A percentile compares a stretch with the other conserved stretches of the same genome.
Evolutionary conservation across 2,113 vertebrate genomes (phyloP).

Genomic region (Poeciliopsis retropinna): DNA sequence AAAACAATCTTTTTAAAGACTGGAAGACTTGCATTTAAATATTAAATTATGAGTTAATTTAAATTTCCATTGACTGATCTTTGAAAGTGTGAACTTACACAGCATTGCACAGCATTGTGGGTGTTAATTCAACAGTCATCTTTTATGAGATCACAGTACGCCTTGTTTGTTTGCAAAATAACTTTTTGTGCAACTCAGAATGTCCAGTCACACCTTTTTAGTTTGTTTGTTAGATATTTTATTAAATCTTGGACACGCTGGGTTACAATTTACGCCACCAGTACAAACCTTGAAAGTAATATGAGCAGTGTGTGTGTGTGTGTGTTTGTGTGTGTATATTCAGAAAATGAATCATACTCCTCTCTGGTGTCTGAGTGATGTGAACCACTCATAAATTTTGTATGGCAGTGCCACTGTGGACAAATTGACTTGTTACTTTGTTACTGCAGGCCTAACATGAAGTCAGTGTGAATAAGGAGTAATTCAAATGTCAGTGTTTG

Average conservation of each 20-base stretch:
- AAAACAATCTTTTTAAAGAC: too few relatives aligned
- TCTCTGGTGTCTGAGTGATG: slow-evolving; percentile 33
- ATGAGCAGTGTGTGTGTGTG: background rate
- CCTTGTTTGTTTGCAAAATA: too few relatives aligned
- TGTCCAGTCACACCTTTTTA: background rate
- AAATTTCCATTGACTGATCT: too few relatives aligned
- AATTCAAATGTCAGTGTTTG: slow-evolving; percentile 36
- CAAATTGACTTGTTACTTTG: slow-evolving; percentile 23
- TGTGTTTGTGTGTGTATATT: background rate
- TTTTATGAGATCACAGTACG: too few relatives aligned
- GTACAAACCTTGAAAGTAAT: slow-evolving; percentile 2
- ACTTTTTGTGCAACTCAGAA: background rate
- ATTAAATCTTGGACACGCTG: background rate
- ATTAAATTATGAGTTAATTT: too few relatives aligned
- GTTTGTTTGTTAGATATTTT: background rate
- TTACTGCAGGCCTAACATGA: slow-evolving; percentile 32
- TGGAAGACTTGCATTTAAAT: too few relatives aligned
- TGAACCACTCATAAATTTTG: slow-evolving; percentile 52
- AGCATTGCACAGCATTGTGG: too few relatives aligned
- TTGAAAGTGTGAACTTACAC: too few relatives aligned
- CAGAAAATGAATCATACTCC: slow-evolving; percentile 34
- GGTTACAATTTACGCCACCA: background rate
- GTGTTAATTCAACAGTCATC: too few relatives aligned
- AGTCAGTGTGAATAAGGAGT: slow-evolving; percentile 51
- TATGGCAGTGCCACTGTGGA: slow-evolving; percentile 33